Evolutionary conservation across 2,797 vertebrate genomes (phyloP).

Genomic region (Peromyscus eremicus): DNA sequence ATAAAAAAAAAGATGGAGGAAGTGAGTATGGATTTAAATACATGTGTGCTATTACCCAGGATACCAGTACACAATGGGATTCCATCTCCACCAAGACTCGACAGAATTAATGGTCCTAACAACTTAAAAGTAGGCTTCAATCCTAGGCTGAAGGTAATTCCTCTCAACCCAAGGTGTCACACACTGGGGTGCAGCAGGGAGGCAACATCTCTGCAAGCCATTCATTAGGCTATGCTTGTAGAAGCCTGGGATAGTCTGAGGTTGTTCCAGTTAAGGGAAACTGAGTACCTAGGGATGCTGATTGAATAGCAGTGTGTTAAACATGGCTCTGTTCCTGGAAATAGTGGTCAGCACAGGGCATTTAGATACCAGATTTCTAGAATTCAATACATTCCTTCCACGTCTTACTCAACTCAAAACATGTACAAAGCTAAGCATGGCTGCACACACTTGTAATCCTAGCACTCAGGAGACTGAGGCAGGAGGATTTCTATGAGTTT

Average conservation of each 20-base stretch:
- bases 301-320: accelerated
- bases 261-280: too few relatives aligned
- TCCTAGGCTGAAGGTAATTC: not conserved
- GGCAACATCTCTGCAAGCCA: not conserved
- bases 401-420: not conserved
- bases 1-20: not conserved
- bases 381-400: not conserved
- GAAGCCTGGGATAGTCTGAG: not conserved
- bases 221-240: not conserved
- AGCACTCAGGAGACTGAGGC: not conserved
- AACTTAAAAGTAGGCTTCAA: not conserved
- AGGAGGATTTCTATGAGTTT: not conserved
- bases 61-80: not conserved
- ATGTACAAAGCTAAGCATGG: not conserved
- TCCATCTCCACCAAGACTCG: not conserved
- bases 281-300: not conserved
- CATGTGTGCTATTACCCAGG: not conserved
- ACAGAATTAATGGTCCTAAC: not conserved
- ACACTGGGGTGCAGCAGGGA: not conserved
- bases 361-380: not conserved
- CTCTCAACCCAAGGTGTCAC: not conserved
- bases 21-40: not conserved
- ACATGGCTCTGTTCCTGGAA: not conserved
- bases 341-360: not conserved
- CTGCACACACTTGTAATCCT: not conserved